Evolutionary conservation across 2,888 invertebrate species (phyloP).

Genomic region (Apotomis turbidana): DNA sequence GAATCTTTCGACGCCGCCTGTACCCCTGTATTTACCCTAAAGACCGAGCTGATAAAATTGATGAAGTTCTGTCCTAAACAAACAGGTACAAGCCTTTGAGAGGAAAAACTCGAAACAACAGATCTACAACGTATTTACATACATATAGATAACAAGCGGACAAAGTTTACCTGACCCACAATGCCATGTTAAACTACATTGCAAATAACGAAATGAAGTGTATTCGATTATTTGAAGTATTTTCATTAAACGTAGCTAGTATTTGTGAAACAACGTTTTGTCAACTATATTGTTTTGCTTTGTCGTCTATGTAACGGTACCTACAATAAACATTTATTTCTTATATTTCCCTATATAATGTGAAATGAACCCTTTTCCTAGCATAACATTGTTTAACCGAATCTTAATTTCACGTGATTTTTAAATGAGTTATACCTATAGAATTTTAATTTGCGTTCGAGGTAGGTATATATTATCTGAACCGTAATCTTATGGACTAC

Average conservation of each 20-base stretch:
- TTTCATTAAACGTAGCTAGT: slow-evolving; percentile 12
- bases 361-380: no score
- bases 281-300: neutral
- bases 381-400: no score
- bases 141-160: slow-evolving; percentile 38
- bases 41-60: slow-evolving; percentile 52
- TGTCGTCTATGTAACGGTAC: no score
- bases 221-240: slow-evolving; percentile 18
- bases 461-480: no score
- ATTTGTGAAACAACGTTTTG: neutral
- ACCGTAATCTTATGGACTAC: no score
- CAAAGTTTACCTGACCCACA: slow-evolving; percentile 60
- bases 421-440: no score
- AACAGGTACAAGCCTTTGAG: slow-evolving; percentile 59
- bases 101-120: slow-evolving; percentile 45
- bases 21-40: slow-evolving; percentile 47
- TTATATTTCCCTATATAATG: no score
- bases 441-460: no score
- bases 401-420: no score
- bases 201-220: slow-evolving; percentile 4
- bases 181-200: slow-evolving; percentile 24
- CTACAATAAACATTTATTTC: no score
- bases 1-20: slow-evolving; percentile 13
- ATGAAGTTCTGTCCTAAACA: slow-evolving; percentile 63
- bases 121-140: slow-evolving; percentile 16